Conservation (phyloP, 2,888 invertebrate genomes). For the Volucella inflata region DNA sequence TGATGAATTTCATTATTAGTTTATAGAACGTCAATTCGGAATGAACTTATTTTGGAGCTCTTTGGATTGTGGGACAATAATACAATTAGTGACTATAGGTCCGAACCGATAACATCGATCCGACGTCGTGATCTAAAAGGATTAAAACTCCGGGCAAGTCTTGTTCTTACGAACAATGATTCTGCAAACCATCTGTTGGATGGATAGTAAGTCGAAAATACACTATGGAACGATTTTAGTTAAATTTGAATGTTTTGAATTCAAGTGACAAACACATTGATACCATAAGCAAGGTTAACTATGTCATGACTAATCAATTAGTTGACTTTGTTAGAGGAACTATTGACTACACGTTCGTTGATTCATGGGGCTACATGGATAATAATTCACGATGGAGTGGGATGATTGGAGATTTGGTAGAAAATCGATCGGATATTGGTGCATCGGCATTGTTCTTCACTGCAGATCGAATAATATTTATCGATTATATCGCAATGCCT, state of each 20-base stretch:
- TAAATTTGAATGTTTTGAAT: neutral
- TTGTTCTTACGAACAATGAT: conserved; percentile 86
- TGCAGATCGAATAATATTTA: conserved; percentile 86
- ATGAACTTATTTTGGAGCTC: conserved; percentile 62
- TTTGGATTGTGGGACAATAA: conserved; percentile 73
- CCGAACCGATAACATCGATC: conserved; percentile 32
- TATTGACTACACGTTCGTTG: conserved; percentile 85
- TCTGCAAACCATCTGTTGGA: conserved; percentile 86
- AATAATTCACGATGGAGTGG: conserved; percentile 86
- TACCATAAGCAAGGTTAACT: conserved; percentile 88
- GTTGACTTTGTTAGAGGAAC: conserved; percentile 86
- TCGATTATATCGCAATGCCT: conserved; percentile 88
- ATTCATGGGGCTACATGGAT: conserved; percentile 87
- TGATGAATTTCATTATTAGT: conserved; percentile 62
- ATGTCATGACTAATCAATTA: conserved; percentile 86
- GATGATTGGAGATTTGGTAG: conserved; percentile 87
- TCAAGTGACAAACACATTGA: conserved; percentile 84
- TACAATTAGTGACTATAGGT: conserved; percentile 58
- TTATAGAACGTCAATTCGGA: conserved; percentile 68
- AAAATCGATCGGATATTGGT: conserved; percentile 87
- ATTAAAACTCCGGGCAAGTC: conserved; percentile 84
- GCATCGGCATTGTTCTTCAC: conserved; percentile 88
- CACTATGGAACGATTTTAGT: neutral
- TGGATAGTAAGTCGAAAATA: conserved; percentile 84
- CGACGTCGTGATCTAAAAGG: conserved; percentile 84